Conservation (phyloP, 2,797 vertebrate species). For the Sebastes ruberrimus region DNA sequence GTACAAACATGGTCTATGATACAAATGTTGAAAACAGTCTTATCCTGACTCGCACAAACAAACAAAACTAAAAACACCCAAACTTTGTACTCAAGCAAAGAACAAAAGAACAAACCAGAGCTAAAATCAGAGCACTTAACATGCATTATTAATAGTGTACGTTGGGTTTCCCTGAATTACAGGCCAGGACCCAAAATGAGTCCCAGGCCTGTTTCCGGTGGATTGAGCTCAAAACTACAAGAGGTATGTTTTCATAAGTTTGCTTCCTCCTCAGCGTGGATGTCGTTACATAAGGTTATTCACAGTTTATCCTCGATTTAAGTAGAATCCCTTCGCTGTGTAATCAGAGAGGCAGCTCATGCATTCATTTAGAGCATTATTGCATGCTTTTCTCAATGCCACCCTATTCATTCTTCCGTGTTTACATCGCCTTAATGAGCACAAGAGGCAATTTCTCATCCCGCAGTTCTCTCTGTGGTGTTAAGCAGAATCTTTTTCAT, state of each 20-base stretch:
- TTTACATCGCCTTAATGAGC: slow-evolving; percentile 44
- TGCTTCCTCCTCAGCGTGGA: slow-evolving; percentile 33
- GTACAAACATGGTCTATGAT: not conserved
- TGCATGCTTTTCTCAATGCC: slow-evolving; percentile 10
- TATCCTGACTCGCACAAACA: not conserved
- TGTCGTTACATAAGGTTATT: slow-evolving; percentile 38
- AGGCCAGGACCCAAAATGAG: slow-evolving; percentile 16
- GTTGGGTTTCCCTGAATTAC: slow-evolving; percentile 32
- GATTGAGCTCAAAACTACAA: slow-evolving; percentile 25
- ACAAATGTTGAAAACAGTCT: not conserved
- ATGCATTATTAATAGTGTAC: slow-evolving; percentile 59
- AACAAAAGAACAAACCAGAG: slow-evolving; percentile 40
- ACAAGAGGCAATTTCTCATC: slow-evolving; percentile 42
- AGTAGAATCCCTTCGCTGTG: slow-evolving; percentile 40
- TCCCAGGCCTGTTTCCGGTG: slow-evolving; percentile 7
- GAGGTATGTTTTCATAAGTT: slow-evolving; percentile 25
- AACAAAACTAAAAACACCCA: not conserved
- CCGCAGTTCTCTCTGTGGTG: not conserved
- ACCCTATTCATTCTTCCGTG: slow-evolving; percentile 35
- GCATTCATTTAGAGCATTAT: slow-evolving; percentile 49
- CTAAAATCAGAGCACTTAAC: slow-evolving; percentile 56
- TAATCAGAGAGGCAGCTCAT: slow-evolving; percentile 45
- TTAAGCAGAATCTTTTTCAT: not conserved
- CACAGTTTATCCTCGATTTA: slow-evolving; percentile 57
- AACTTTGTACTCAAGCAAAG: slow-evolving; percentile 37